Conservation (phyloP, 2,113 vertebrate genomes). For the Dicaeum eximium region DNA sequence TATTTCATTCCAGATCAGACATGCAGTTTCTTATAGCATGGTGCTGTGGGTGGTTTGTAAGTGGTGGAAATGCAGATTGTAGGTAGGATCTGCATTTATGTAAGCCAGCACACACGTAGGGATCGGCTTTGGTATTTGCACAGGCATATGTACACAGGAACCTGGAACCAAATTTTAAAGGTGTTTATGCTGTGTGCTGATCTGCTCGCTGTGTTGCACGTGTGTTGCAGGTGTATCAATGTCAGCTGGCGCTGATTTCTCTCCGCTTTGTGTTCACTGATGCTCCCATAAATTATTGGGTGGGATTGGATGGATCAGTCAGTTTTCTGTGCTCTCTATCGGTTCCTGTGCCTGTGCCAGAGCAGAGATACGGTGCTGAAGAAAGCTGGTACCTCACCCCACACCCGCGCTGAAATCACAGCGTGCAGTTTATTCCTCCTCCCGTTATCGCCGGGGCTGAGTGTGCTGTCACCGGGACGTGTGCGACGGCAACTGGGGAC, state of each 20-base stretch:
- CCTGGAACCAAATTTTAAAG: neutral
- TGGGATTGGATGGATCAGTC: neutral
- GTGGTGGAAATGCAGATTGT: neutral
- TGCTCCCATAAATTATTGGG: neutral
- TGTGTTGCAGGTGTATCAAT: neutral
- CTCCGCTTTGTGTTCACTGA: neutral
- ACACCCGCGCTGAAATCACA: neutral
- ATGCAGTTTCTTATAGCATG: neutral
- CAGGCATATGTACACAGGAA: neutral
- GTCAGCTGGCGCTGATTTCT: neutral
- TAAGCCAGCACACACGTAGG: neutral
- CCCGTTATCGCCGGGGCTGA: neutral
- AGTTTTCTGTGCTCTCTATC: neutral
- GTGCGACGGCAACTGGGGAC: neutral
- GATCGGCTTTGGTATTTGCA: neutral
- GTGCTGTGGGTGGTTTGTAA: constrained; percentile 10
- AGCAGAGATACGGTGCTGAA: neutral
- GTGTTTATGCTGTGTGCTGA: neutral
- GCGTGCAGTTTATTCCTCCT: neutral
- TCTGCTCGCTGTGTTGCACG: neutral
- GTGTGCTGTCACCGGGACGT: neutral
- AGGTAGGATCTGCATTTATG: constrained; percentile 50
- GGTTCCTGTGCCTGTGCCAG: neutral
- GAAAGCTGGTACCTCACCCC: neutral
- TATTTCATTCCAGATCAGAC: neutral